phyloP scores from a whole-genome alignment of 2,888 invertebrate species.

The Trichacis sp. region DNA sequence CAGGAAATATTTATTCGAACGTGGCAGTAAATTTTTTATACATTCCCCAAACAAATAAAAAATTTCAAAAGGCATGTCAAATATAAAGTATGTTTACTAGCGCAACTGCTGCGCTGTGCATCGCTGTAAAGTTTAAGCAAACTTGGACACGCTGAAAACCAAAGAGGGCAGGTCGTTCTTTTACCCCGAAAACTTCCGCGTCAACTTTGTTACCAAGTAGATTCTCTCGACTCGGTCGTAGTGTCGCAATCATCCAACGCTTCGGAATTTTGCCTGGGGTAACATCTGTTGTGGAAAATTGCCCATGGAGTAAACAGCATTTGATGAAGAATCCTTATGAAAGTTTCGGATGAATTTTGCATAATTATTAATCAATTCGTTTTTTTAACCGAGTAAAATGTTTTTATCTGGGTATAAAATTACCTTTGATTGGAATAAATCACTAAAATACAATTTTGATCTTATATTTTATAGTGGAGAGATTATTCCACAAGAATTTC shows the following conservation, averaged over 20 bases:
- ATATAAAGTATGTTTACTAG: neutral
- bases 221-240: constrained; percentile 15
- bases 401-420: no score
- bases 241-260: constrained; percentile 21
- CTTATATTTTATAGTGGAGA: no score
- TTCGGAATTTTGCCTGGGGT: constrained; percentile 13
- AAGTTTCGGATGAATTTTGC: neutral
- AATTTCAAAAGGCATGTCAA: neutral
- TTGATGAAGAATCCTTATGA: constrained; percentile 14
- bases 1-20: no score
- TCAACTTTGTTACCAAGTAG: constrained; percentile 33
- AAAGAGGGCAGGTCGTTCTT: constrained; percentile 6
- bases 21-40: neutral
- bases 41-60: neutral
- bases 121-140: constrained; percentile 14
- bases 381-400: no score
- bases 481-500: no score
- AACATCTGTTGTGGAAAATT: constrained; percentile 29
- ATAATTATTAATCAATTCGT: no score
- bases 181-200: constrained; percentile 20
- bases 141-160: constrained; percentile 12
- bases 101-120: constrained; percentile 18
- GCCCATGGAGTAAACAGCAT: constrained; percentile 19
- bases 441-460: no score
- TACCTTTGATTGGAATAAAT: no score